phyloP scores from a whole-genome alignment of 1,140 invertebrate species.

The Heliothis subflexa region DNA sequence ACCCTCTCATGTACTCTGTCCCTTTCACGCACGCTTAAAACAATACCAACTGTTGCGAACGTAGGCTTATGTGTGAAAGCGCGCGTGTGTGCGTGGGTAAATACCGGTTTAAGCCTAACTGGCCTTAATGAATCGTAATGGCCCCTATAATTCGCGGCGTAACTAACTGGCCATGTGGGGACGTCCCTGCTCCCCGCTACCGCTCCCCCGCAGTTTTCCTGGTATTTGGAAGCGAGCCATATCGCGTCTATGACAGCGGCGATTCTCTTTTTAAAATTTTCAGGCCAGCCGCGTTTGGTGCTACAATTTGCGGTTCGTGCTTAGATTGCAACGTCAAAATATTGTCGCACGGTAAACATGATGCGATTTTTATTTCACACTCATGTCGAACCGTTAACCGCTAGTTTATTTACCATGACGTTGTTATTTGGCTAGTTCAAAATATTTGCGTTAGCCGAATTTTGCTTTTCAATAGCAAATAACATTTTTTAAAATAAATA shows the following conservation, averaged over 20 bases:
- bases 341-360: conserved; percentile 60
- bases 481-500: conserved; percentile 1
- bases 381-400: conserved; percentile 9
- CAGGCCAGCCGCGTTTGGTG: conserved; percentile 68
- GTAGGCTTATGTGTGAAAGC: conserved; percentile 55
- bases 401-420: conserved; percentile 3
- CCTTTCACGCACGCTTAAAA: conserved; percentile 63
- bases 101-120: conserved; percentile 86
- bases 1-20: conserved; percentile 59
- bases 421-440: conserved; percentile 3
- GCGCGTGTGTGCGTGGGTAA: conserved; percentile 79
- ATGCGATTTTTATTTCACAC: conserved; percentile 28
- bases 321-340: conserved; percentile 69
- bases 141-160: conserved; percentile 87
- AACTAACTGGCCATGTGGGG: conserved; percentile 86
- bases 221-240: conserved; percentile 83
- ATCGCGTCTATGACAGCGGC: conserved; percentile 81
- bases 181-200: conserved; percentile 57
- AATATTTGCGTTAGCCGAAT: not conserved
- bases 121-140: conserved; percentile 87
- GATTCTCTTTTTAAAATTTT: conserved; percentile 84
- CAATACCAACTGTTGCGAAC: conserved; percentile 78
- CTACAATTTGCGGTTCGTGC: conserved; percentile 79
- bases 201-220: conserved; percentile 58
- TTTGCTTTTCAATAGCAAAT: conserved; percentile 1